phyloP scores from a whole-genome alignment of 1,140 invertebrate species.

The Anastatus disparis region DNA sequence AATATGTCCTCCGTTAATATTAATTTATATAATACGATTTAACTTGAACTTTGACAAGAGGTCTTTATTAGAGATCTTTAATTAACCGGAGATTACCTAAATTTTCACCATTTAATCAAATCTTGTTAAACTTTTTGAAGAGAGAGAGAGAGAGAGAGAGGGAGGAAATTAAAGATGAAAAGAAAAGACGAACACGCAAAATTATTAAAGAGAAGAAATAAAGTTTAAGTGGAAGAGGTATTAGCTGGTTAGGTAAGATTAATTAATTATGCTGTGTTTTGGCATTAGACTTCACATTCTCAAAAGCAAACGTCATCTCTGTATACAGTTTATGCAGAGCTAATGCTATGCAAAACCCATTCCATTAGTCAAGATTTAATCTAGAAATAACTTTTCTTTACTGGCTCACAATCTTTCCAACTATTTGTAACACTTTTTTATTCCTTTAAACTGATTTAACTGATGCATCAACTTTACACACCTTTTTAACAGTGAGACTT shows the following conservation, averaged over 20 bases:
- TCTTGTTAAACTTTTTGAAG: conserved; percentile 28
- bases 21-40: too few relatives aligned
- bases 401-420: not conserved
- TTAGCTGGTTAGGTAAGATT: conserved; percentile 22
- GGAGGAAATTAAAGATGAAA: too few relatives aligned
- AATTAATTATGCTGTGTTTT: conserved; percentile 30
- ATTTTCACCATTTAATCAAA: conserved; percentile 35
- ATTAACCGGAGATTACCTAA: conserved; percentile 24
- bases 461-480: too few relatives aligned
- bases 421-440: not conserved
- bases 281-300: too few relatives aligned
- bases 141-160: too few relatives aligned
- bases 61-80: conserved; percentile 26
- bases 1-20: too few relatives aligned
- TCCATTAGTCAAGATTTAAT: not conserved
- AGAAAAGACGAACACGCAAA: conserved; percentile 18
- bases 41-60: too few relatives aligned
- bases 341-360: not conserved
- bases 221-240: conserved; percentile 29
- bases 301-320: not conserved
- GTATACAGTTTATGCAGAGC: not conserved
- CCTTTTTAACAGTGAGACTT: too few relatives aligned
- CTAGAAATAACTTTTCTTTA: not conserved
- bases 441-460: not conserved
- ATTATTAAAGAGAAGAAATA: conserved; percentile 25